Percentiles rank a stretch among this genome's conserved stretches.
Evolutionary conservation across 1,140 invertebrate genomes (phyloP).

Genomic region (Drosophila pachea): DNA sequence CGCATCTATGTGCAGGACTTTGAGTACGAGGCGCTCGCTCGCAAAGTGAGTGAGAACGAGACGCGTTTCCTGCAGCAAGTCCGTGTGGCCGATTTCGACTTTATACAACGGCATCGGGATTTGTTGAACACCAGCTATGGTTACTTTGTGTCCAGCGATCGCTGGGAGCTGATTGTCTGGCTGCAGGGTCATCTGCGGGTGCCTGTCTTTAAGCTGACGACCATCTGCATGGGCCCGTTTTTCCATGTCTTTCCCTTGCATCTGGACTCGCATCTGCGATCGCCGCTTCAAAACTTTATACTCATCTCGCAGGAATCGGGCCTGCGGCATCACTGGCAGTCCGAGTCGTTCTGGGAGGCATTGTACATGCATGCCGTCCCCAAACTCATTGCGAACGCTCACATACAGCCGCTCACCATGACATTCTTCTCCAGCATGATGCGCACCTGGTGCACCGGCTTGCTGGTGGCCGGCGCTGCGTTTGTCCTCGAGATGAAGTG

Average conservation of each 20-base stretch:
- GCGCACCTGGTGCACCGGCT: constrained; percentile 58
- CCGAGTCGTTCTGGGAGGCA: constrained; percentile 61
- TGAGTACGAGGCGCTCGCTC: constrained; percentile 48
- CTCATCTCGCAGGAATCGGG: constrained; percentile 64
- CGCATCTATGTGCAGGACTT: constrained; percentile 51
- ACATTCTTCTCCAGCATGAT: constrained; percentile 55
- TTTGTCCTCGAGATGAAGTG: constrained; percentile 64
- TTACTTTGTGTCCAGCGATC: constrained; percentile 66
- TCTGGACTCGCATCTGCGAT: constrained; percentile 58
- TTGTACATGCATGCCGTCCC: constrained; percentile 37
- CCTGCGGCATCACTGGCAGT: constrained; percentile 50
- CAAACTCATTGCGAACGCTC: constrained; percentile 43
- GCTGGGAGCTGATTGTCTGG: constrained; percentile 58
- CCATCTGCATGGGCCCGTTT: constrained; percentile 67
- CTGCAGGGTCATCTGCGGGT: constrained; percentile 55
- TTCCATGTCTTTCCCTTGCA: constrained; percentile 71
- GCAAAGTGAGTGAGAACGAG: constrained; percentile 23
- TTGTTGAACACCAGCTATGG: constrained; percentile 53
- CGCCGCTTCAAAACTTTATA: constrained; percentile 55
- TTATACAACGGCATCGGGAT: constrained; percentile 46
- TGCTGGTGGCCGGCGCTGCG: constrained; percentile 46
- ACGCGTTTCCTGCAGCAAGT: constrained; percentile 47
- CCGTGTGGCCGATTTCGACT: constrained; percentile 33
- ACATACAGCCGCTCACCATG: constrained; percentile 47
- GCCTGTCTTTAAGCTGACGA: constrained; percentile 58